Percentiles rank a stretch among this genome's conserved stretches.
Evolutionary conservation across 2,888 invertebrate species (phyloP).

Genomic region (Dynastes grantii): DNA sequence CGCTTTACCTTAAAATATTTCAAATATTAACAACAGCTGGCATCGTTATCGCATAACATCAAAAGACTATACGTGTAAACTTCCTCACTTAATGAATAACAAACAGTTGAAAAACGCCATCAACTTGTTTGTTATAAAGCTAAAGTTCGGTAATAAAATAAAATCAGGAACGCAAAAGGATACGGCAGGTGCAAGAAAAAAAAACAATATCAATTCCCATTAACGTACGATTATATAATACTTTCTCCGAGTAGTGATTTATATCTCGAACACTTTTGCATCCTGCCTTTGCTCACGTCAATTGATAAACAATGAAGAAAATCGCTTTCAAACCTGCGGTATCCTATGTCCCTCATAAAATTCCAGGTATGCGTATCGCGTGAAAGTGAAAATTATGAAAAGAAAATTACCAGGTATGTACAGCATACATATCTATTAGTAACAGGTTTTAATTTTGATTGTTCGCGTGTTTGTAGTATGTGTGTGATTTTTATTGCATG

Average conservation of each 20-base stretch:
- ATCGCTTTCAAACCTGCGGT: conserved; percentile 18
- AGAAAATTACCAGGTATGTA: background rate
- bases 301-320: conserved; percentile 20
- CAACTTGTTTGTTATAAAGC: conserved; percentile 13
- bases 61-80: conserved; percentile 30
- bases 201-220: conserved; percentile 5
- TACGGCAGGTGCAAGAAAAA: conserved; percentile 17
- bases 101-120: conserved; percentile 27
- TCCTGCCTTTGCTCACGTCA: background rate
- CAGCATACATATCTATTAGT: background rate
- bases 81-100: conserved; percentile 38
- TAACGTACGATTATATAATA: conserved; percentile 18
- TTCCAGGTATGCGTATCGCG: background rate
- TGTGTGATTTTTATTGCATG: conserved; percentile 8
- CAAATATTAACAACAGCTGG: conserved; percentile 22
- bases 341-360: background rate
- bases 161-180: conserved; percentile 17
- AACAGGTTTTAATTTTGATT: conserved; percentile 10
- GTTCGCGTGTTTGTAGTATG: background rate
- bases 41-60: conserved; percentile 28
- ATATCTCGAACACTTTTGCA: conserved; percentile 6
- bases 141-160: conserved; percentile 29
- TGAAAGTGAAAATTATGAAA: conserved; percentile 33
- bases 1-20: conserved; percentile 4
- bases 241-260: conserved; percentile 26